Evolutionary conservation across 2,888 invertebrate species (phyloP).

Genomic region (Drosophila recens): DNA sequence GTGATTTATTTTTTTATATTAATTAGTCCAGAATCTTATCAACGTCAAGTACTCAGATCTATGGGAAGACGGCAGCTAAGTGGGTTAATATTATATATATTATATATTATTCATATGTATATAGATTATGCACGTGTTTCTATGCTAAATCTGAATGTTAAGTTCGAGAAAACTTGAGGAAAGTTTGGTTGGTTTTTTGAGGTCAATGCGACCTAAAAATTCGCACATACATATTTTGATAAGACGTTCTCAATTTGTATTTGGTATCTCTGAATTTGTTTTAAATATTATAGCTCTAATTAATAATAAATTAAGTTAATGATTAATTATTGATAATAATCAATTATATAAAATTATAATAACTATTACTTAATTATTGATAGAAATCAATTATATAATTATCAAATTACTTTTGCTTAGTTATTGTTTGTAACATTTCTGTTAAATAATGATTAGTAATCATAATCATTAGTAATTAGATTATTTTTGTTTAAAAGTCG

Average conservation of each 20-base stretch:
- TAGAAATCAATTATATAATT: too few relatives aligned
- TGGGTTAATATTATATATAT: conserved; percentile 20
- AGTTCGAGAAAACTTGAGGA: neutral
- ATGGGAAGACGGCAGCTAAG: conserved; percentile 11
- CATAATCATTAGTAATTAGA: too few relatives aligned
- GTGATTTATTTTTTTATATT: neutral
- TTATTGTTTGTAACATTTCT: too few relatives aligned
- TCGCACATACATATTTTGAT: conserved; percentile 6
- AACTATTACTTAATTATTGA: neutral
- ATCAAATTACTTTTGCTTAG: too few relatives aligned
- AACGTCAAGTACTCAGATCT: conserved; percentile 1
- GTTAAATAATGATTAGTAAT: too few relatives aligned
- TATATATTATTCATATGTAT: neutral
- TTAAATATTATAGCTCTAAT: neutral
- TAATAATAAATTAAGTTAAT: neutral
- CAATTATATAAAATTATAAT: too few relatives aligned
- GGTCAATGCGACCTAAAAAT: neutral
- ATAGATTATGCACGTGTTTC: conserved; percentile 34
- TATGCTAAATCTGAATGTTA: conserved; percentile 25
- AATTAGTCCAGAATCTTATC: conserved; percentile 36
- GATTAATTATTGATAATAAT: neutral
- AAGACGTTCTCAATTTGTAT: neutral
- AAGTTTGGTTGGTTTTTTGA: neutral
- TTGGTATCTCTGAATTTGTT: neutral
- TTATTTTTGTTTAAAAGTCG: too few relatives aligned